Base-by-base conservation (phyloP, 2,888 invertebrate species). In the Acrobasis consociella region DNA sequence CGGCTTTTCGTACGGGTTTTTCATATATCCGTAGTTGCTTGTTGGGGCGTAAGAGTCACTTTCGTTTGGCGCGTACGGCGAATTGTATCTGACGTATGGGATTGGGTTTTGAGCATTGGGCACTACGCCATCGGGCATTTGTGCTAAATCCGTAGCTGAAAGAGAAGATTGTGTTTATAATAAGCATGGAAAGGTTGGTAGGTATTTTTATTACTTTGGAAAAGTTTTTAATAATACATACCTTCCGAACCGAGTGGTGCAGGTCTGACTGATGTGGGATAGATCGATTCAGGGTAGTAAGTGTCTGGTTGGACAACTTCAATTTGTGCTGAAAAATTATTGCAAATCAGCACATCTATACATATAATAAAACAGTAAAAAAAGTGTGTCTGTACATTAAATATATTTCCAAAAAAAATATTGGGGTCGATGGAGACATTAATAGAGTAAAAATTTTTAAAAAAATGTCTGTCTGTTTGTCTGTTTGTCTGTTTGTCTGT, bases 201-300 rank as follows among this genome's bases (percentile, higher is more conserved):
- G 2, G 31, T 31, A 2, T 5, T 8, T 31, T 31, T 7, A 31
- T 31, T 31, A 31, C 0, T 31, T 31, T 31, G 22, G 3, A 22
- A 22, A 22, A 22, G 22, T 31, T 31, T 31, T 31, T 31, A 7
- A 7, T 1, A 31, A 31, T 39, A 13, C 39, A 71, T 82, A 92
- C 91, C 94, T 91, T 96, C 96, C 0, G 96, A 96, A 5, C 96
- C 96, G 5, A 96, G 91, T 0, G 96, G 96, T 49, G 95, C 93
- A 0, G 96, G 96, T 53, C 96, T 87, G 3, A 95, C 91, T 1
- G 94, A 93, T 0, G 95, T 95, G 0, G 95, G 94, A 71, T 93
- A 93, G 56, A 93, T 87, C 31, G 90, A 84, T 62, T 92, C 91
- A 7, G 91, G 89, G 64, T 90, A 91, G 67, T 88, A 88, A 0